Evolutionary conservation across 2,113 vertebrate species (phyloP).

Genomic region (Eulacestoma nigropectus): DNA sequence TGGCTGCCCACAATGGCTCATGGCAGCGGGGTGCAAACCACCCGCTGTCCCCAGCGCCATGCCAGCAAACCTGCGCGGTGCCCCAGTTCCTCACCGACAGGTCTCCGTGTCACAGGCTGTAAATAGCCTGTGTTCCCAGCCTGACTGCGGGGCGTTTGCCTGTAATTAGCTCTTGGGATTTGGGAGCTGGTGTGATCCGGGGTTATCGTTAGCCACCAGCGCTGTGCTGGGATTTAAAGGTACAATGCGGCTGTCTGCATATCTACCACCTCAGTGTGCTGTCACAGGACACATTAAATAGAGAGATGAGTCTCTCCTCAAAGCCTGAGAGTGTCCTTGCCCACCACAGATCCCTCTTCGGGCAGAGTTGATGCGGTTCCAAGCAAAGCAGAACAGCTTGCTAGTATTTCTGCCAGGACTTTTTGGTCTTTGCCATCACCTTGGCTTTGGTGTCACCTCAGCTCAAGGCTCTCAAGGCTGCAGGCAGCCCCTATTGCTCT

Average conservation of each 20-base stretch:
- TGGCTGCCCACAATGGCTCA: not conserved
- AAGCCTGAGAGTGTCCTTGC: not conserved
- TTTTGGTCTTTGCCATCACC: not conserved
- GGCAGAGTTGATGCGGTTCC: accelerated
- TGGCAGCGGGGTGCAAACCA: accelerated
- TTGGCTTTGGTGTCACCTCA: not conserved
- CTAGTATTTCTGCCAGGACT: not conserved
- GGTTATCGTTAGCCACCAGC: not conserved
- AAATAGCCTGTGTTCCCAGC: not conserved
- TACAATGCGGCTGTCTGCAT: not conserved
- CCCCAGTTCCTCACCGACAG: not conserved
- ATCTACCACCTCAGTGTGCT: not conserved
- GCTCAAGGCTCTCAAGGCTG: not conserved
- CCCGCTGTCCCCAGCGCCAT: accelerated
- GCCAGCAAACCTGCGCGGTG: not conserved
- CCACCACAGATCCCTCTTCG: not conserved
- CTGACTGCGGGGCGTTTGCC: not conserved
- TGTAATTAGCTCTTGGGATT: constrained; percentile 42
- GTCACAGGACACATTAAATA: accelerated
- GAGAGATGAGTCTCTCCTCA: not conserved
- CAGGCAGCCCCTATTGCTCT: not conserved
- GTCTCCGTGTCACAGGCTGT: not conserved
- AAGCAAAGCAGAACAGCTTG: not conserved
- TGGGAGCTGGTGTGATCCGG: not conserved
- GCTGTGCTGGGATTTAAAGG: constrained; percentile 29